Conservation (phyloP, 2,113 vertebrate genomes). For the Glaucidium brasilianum region DNA sequence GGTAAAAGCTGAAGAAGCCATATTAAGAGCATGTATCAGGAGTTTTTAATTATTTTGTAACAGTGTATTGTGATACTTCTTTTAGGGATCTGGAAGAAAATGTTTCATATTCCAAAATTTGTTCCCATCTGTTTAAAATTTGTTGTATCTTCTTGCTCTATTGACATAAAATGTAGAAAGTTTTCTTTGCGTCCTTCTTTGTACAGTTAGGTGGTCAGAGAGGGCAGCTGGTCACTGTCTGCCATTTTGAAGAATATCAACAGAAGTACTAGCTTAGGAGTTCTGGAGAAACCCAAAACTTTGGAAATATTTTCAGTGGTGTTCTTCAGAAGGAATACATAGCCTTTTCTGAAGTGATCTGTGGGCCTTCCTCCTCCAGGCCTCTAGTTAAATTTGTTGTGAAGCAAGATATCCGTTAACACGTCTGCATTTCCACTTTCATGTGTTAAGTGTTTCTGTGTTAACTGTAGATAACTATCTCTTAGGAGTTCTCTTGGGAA, state of each 20-base stretch:
- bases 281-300: background rate
- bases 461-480: background rate
- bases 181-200: background rate
- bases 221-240: background rate
- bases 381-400: background rate
- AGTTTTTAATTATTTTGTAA: background rate
- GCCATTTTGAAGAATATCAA: background rate
- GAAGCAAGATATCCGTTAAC: background rate
- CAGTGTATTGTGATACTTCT: background rate
- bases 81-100: background rate
- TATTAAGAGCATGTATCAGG: background rate
- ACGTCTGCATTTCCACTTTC: background rate
- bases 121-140: background rate
- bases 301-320: background rate
- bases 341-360: background rate
- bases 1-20: background rate
- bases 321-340: background rate
- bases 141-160: background rate
- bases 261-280: background rate
- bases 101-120: background rate
- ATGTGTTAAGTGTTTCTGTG: background rate
- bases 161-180: background rate
- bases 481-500: background rate
- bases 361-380: background rate
- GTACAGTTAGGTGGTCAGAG: background rate